Base-by-base conservation (phyloP, 2,797 vertebrate species). In the Anisognathus igniventris region DNA sequence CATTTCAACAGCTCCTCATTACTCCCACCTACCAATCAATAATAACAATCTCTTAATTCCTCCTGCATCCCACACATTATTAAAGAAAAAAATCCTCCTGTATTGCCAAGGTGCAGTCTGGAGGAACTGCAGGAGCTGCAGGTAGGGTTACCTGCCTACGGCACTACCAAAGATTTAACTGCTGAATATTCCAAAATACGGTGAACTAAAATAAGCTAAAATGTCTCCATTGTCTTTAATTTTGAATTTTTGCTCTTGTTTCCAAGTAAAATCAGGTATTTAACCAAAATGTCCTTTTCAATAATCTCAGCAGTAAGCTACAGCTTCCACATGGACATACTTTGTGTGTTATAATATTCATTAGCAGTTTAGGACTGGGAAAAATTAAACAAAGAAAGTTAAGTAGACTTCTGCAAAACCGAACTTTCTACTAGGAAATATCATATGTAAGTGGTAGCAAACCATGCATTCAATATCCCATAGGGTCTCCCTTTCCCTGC, bases 21-120 rank as follows among this genome's bases (percentile, higher is more conserved):
- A 73, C 8, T 82, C 44, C 48, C 72, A 86, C 9, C 17, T 12
- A 31, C 25, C 18, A 45, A 83, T 53, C 9, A 47, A 54, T 70
- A 79, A 62, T 20, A 45, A 3, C 3, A 35, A 61, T n/a, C 28
- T 44, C 53, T 75, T 78, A n/a, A 65, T 35, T 78, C 14, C 6
- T 91, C 8, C n/a, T 42, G 13, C 30, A 45, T 54, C n/a, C 33
- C 20, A 60, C 57, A 37, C 33, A 53, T 15, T 25, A 68, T 68
- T 40, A 50, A 40, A 40, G 24, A 13, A 37, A 30, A 30, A n/a
- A 65, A 24, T 30, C 40, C 53, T 17, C 23, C 44, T 61, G 7
- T 12, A 61, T 3, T 53, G 30, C 68, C 73, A 44, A 0, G 0
- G 22, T 6, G 12, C 15, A 25, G n/a, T 31, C 25, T 60, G 50